phyloP scores from a whole-genome alignment of 2,888 invertebrate genomes.

The Chorisops tibialis region DNA sequence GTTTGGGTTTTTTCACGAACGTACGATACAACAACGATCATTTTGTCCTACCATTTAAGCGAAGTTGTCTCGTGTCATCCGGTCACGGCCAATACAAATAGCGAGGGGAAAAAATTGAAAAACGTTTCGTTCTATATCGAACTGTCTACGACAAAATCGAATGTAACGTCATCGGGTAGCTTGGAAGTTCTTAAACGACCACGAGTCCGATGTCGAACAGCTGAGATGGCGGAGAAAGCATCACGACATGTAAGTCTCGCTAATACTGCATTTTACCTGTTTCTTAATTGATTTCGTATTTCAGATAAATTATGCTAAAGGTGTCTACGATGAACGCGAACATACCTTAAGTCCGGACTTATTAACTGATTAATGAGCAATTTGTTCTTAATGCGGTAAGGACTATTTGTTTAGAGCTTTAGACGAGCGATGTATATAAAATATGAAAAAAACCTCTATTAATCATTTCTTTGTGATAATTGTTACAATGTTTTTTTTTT shows the following conservation, averaged over 20 bases:
- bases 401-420: too few relatives aligned
- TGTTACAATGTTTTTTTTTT: neutral
- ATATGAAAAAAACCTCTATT: too few relatives aligned
- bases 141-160: conserved; percentile 48
- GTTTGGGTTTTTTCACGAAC: conserved; percentile 49
- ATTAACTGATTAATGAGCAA: neutral
- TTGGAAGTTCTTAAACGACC: conserved; percentile 56
- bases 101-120: conserved; percentile 39
- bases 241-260: conserved; percentile 49
- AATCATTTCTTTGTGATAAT: too few relatives aligned
- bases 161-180: conserved; percentile 39
- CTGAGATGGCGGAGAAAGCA: conserved; percentile 58
- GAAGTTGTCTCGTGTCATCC: conserved; percentile 51
- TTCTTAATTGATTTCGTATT: conserved; percentile 54
- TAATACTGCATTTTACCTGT: neutral
- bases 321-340: conserved; percentile 75
- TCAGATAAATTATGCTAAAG: conserved; percentile 86
- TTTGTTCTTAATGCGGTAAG: too few relatives aligned
- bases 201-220: conserved; percentile 68
- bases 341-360: conserved; percentile 58
- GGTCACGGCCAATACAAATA: conserved; percentile 41
- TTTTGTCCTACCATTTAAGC: conserved; percentile 48
- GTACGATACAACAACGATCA: conserved; percentile 46
- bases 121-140: conserved; percentile 45
- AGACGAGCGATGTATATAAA: too few relatives aligned